Percentiles rank a stretch among this genome's conserved stretches.
phyloP scores from a whole-genome alignment of 2,797 vertebrate genomes.

The Pyrocephalus nanus region DNA sequence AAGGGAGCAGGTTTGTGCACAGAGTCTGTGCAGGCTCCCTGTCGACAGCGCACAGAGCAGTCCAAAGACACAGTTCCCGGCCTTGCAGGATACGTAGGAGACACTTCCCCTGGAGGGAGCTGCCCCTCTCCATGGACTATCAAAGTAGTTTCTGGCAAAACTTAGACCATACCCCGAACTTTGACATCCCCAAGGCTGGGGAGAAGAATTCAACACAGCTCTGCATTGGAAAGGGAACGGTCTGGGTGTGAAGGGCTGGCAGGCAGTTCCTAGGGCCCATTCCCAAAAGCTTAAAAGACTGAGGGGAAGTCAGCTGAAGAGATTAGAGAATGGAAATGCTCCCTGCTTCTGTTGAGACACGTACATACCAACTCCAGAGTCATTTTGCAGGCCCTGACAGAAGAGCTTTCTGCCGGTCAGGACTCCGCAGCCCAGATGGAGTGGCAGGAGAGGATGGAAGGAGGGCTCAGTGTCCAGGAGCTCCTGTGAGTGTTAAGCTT shows the following conservation, averaged over 20 bases:
- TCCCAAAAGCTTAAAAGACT: too few species aligned
- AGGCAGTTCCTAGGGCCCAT: background rate
- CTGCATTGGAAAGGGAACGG: background rate
- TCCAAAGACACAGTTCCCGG: accelerated
- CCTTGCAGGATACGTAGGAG: background rate
- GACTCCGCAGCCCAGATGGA: too few species aligned
- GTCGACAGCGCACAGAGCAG: too few species aligned
- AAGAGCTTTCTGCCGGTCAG: too few species aligned
- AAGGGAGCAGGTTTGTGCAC: too few species aligned
- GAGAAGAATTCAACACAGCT: background rate
- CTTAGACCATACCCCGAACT: too few species aligned
- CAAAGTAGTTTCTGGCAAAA: background rate
- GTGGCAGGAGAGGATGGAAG: too few species aligned
- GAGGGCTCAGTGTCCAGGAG: too few species aligned
- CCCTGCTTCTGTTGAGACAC: too few species aligned
- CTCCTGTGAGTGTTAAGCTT: background rate
- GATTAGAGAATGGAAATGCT: background rate
- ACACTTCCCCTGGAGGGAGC: background rate
- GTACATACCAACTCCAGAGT: background rate
- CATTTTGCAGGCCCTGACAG: too few species aligned
- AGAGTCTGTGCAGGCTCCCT: too few species aligned
- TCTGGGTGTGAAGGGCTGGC: background rate
- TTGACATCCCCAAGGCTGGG: background rate
- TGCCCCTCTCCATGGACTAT: background rate
- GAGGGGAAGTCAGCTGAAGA: background rate